Base-by-base conservation (phyloP, 1,140 invertebrate genomes). In the Drosophila quadrilineata region DNA sequence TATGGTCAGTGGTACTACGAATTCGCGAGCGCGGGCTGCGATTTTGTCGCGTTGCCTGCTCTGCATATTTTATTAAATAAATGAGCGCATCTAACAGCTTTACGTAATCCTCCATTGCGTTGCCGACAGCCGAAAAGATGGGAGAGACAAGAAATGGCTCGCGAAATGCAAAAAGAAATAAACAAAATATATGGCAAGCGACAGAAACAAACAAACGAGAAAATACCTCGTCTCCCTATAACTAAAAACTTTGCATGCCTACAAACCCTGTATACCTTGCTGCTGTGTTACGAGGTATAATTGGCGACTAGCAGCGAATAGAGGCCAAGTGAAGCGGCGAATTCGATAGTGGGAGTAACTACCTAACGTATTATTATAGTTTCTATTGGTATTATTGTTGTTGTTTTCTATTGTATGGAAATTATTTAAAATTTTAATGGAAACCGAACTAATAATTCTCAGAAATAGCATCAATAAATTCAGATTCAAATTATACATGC, bases 21-120 rank as follows among this genome's bases (percentile, higher is more conserved):
- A n/a, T n/a, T n/a, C n/a, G n/a, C n/a, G n/a, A n/a, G 19, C 54
- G 54, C 38, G 33, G 9, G 26, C 28, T 45, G 67, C 9, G 48
- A 54, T 60, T 60, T 57, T 68, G 59, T 64, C 50, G 54, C 26
- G 22, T 59, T 35, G 64, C 56, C 69, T 73, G 69, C 54, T 84
- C 76, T 76, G 63, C 77, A 82, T 82, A 76, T 77, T 77, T 73
- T 74, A 77, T 77, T 77, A 53, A 79, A 71, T 64, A 77, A 45
- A 69, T 79, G 69, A 46, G 54, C 69, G 38, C 76, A 77, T 77
- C 74, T 69, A 77, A 77, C 64, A 64, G 60, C 75, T 79, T 79
- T 77, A 77, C 72, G 75, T 79, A 77, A 77, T 60, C 31, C 57
- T 3, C 21, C 21, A 57, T 19, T 16, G 52, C 29, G 40, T 49